These are phyloP conservation scores for Acronicta leporina DNA, from an alignment of 2,888 invertebrate species.

Conservation along the genomic window DNA sequence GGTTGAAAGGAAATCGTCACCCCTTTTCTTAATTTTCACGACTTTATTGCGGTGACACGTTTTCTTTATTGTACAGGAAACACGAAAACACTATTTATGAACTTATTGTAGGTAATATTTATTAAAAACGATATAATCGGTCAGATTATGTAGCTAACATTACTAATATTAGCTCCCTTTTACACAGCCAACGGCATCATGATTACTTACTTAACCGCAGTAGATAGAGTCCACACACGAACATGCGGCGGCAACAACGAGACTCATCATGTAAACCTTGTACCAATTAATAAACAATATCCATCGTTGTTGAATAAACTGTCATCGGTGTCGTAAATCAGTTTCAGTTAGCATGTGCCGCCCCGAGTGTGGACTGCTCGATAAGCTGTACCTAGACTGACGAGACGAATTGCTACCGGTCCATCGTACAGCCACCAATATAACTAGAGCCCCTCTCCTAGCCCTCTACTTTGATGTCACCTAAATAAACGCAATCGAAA, in stretches of 20 bases:
- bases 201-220: conserved; percentile 25
- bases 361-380: conserved; percentile 75
- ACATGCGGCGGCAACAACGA: conserved; percentile 29
- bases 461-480: conserved; percentile 43
- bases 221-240: conserved; percentile 7
- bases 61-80: conserved; percentile 4
- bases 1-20: conserved; percentile 18
- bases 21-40: conserved; percentile 38
- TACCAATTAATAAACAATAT: conserved; percentile 73
- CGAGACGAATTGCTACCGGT: conserved; percentile 76
- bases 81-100: no score
- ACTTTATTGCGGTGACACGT: conserved; percentile 18
- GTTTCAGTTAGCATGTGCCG: conserved; percentile 80
- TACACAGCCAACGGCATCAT: background rate
- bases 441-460: conserved; percentile 62
- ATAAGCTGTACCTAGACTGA: conserved; percentile 78
- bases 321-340: conserved; percentile 81
- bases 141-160: background rate
- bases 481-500: conserved; percentile 46
- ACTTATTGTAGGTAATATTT: no score
- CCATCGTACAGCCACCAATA: conserved; percentile 58
- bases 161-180: background rate
- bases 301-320: conserved; percentile 71
- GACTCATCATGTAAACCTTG: conserved; percentile 61
- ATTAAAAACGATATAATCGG: no score